These are phyloP conservation scores for Phymatocera aterrima DNA, from an alignment of 2,888 invertebrate genomes.

Conservation along the genomic window DNA sequence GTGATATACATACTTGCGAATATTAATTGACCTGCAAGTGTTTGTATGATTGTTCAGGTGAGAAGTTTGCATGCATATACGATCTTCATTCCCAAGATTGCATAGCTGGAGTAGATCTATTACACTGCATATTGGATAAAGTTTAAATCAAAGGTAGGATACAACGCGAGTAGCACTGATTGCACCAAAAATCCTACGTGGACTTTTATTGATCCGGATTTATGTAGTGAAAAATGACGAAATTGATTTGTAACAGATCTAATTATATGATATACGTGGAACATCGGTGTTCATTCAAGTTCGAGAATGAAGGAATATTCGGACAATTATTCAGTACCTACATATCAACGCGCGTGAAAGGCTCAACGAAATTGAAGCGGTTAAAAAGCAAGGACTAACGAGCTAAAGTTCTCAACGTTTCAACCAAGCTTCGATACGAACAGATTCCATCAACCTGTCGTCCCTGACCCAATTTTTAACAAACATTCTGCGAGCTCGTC, in stretches of 20 bases:
- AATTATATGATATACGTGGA: too few species aligned
- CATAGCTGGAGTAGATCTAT: not conserved
- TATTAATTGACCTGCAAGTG: not conserved
- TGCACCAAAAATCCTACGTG: not conserved
- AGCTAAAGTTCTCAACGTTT: not conserved
- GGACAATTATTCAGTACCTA: too few species aligned
- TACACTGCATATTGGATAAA: not conserved
- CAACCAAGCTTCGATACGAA: constrained; percentile 8
- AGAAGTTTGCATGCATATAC: not conserved
- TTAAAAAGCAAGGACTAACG: not conserved
- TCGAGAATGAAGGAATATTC: too few species aligned
- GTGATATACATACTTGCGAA: constrained; percentile 6
- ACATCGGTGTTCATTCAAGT: too few species aligned
- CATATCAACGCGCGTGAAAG: too few species aligned
- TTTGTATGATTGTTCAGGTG: not conserved
- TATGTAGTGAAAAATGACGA: not conserved
- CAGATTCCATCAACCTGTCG: constrained; percentile 40
- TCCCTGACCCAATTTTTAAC: constrained; percentile 42
- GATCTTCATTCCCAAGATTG: not conserved
- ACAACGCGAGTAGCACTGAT: not conserved
- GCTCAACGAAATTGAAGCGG: not conserved
- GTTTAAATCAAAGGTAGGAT: not conserved
- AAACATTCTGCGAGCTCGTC: constrained; percentile 3
- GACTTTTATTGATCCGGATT: not conserved
- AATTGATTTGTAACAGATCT: not conserved